phyloP scores from a whole-genome alignment of 2,797 vertebrate genomes.

The Ibycter americanus region DNA sequence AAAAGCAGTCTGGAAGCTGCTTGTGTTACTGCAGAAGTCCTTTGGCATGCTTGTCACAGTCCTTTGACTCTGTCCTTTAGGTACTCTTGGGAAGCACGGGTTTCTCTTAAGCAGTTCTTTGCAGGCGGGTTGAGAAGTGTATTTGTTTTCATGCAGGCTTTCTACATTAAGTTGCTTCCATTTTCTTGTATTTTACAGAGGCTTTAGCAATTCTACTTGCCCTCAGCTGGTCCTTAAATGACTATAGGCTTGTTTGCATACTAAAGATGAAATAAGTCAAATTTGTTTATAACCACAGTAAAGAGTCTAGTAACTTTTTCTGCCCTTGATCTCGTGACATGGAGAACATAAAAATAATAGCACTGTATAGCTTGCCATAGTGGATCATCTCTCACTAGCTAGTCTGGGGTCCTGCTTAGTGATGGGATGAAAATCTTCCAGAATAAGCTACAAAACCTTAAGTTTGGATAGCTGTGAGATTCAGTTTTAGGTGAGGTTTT shows the following conservation, averaged over 20 bases:
- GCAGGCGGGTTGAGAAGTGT: neutral
- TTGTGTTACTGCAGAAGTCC: neutral
- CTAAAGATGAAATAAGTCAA: neutral
- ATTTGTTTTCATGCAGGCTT: neutral
- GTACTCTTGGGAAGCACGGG: fast-evolving
- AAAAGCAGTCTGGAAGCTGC: neutral
- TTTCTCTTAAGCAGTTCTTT: neutral
- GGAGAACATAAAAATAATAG: neutral
- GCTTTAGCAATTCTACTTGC: neutral
- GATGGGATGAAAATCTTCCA: neutral
- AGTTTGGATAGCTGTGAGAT: neutral
- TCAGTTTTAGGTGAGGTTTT: neutral
- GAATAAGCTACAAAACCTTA: neutral
- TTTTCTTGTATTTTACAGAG: neutral
- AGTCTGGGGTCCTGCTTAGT: neutral
- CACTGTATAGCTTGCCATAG: neutral
- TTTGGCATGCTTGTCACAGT: neutral
- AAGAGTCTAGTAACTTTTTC: neutral
- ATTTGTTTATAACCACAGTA: neutral
- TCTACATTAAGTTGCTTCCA: neutral
- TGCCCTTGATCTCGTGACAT: neutral
- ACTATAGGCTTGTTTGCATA: neutral
- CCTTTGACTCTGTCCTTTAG: neutral
- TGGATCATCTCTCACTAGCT: neutral
- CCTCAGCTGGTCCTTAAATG: neutral